Conservation (phyloP, 2,113 vertebrate genomes). For the Recurvirostra avosetta region DNA sequence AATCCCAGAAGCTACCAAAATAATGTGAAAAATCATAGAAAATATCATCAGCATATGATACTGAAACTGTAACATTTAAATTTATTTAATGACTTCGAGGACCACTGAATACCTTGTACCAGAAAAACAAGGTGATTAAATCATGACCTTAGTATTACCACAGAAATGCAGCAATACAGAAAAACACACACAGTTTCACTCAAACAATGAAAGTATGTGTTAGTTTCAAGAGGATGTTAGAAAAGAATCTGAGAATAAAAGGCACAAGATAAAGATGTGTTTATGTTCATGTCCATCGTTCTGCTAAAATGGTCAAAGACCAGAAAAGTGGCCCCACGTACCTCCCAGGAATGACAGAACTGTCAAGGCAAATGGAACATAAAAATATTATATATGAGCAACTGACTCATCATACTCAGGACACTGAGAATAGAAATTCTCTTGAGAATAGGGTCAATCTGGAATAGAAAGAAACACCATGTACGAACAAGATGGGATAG, state of each 20-base stretch:
- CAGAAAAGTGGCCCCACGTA: neutral
- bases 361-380: neutral
- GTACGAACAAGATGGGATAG: neutral
- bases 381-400: neutral
- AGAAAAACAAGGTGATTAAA: neutral
- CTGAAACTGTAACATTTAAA: neutral
- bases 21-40: neutral
- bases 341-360: neutral
- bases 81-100: neutral
- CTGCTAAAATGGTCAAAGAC: neutral
- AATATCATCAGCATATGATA: neutral
- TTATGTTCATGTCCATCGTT: neutral
- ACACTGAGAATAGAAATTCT: constrained; percentile 31
- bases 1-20: neutral
- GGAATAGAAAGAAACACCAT: constrained; percentile 33
- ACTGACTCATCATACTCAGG: constrained; percentile 14
- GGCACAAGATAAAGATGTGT: neutral
- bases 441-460: constrained; percentile 39
- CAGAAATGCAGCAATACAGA: neutral
- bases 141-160: neutral
- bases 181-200: neutral
- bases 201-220: neutral
- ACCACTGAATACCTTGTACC: neutral
- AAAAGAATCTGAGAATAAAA: neutral
- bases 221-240: neutral